phyloP scores from a whole-genome alignment of 1,140 invertebrate genomes.

The Papilio polytes region DNA sequence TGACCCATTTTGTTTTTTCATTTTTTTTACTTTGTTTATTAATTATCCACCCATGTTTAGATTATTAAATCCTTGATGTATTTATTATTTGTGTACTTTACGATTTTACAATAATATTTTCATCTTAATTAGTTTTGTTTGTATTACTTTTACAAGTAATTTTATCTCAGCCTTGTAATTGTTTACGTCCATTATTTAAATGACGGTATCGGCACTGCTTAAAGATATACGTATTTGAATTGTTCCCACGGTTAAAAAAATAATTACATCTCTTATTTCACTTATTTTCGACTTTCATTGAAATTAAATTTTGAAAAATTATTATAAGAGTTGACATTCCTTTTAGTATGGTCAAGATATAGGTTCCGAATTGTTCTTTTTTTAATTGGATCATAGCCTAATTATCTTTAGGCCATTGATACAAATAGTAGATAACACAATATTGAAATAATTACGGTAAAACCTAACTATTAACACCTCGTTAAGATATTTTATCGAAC shows the following conservation, averaged over 20 bases:
- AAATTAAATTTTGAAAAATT: no score
- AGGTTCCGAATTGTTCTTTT: no score
- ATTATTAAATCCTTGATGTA: neutral
- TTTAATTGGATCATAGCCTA: no score
- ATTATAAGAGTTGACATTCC: no score
- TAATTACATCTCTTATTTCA: neutral
- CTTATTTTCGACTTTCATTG: no score
- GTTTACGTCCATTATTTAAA: neutral
- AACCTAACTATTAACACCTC: no score
- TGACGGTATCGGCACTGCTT: neutral
- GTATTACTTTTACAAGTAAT: neutral
- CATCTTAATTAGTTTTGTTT: neutral
- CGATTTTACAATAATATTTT: neutral
- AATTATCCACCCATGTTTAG: neutral
- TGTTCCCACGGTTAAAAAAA: constrained; percentile 1
- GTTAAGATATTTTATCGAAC: neutral
- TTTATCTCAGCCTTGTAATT: neutral
- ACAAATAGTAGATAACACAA: no score
- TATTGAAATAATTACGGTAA: no score
- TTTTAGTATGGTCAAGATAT: no score
- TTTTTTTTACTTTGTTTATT: neutral
- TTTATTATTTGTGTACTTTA: neutral
- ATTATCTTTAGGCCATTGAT: no score
- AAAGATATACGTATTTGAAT: neutral
- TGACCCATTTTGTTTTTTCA: neutral